Evolutionary conservation across 2,888 invertebrate genomes (phyloP).

Genomic region (Elmis aenea): DNA sequence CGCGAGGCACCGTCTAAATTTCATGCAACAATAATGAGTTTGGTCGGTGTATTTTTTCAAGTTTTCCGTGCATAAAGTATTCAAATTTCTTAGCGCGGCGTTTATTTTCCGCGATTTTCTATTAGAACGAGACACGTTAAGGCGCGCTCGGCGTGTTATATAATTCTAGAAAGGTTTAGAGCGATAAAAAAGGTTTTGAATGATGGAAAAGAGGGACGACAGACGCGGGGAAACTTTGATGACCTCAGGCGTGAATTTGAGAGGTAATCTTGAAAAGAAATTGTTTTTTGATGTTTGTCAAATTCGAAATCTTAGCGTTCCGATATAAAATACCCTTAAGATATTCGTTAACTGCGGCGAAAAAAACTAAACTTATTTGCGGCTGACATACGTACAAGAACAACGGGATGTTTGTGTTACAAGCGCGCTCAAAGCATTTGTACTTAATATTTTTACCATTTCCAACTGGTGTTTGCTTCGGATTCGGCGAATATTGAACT

Average conservation of each 20-base stretch:
- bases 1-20: conserved; percentile 8
- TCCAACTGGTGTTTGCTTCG: no score
- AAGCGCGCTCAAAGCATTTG: no score
- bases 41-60: conserved; percentile 18
- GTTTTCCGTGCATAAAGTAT: conserved; percentile 15
- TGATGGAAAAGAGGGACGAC: conserved; percentile 23
- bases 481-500: no score
- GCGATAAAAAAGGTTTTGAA: conserved; percentile 29
- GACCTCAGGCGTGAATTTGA: conserved; percentile 32
- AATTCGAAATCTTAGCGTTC: no score
- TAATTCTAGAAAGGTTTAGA: conserved; percentile 25
- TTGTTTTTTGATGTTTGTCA: conserved; percentile 30
- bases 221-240: conserved; percentile 25
- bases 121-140: no score
- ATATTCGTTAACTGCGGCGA: no score
- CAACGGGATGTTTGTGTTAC: no score
- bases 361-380: no score
- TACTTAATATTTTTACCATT: no score
- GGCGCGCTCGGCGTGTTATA: no score
- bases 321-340: no score
- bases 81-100: conserved; percentile 22
- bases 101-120: conserved; percentile 5
- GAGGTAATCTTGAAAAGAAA: conserved; percentile 32
- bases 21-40: conserved; percentile 18
- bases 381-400: no score